Conservation (phyloP, 1,140 invertebrate genomes). For the Drosophila virilis region DNA sequence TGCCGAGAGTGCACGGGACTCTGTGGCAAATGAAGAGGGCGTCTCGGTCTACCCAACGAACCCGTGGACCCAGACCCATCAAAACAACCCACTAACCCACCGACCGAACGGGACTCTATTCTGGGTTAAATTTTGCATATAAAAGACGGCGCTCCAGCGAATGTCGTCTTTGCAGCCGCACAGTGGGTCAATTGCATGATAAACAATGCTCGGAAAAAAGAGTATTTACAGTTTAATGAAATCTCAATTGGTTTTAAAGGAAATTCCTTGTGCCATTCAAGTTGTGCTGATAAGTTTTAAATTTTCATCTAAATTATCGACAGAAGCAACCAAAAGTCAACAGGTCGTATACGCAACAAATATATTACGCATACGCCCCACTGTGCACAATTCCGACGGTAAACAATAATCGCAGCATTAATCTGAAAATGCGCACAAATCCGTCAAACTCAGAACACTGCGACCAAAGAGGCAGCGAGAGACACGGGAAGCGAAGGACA, state of each 20-base stretch:
- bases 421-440: conserved; percentile 81
- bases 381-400: conserved; percentile 64
- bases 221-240: no score
- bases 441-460: conserved; percentile 69
- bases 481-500: background rate
- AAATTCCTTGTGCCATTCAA: no score
- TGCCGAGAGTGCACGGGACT: conserved; percentile 27
- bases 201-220: background rate
- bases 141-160: conserved; percentile 58
- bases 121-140: conserved; percentile 81
- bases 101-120: conserved; percentile 60
- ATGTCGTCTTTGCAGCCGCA: conserved; percentile 43
- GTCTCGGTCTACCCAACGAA: conserved; percentile 20
- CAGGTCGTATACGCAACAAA: conserved; percentile 16
- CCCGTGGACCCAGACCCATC: conserved; percentile 18
- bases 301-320: background rate
- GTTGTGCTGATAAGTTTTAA: no score
- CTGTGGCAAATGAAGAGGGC: conserved; percentile 43
- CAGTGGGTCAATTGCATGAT: conserved; percentile 44
- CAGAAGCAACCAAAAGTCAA: background rate
- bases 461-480: conserved; percentile 2
- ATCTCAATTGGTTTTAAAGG: background rate
- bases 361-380: conserved; percentile 41
- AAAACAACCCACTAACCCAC: conserved; percentile 22
- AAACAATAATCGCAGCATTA: conserved; percentile 82